Conservation (phyloP, 2,797 vertebrate genomes). For the Rhinichthys osculus region DNA sequence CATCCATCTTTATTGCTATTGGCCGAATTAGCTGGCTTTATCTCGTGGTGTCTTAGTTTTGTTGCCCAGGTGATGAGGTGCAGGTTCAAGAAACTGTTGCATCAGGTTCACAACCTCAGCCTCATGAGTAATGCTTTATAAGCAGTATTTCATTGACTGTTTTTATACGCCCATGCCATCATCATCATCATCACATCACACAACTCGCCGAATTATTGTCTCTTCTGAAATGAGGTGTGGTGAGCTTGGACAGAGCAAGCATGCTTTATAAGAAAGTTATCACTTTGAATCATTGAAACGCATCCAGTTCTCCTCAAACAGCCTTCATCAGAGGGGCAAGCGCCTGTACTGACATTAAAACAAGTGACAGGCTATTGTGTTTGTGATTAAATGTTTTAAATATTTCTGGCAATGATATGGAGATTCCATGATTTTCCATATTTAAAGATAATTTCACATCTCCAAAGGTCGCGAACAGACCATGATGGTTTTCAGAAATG, state of each 20-base stretch:
- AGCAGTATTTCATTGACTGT: constrained; percentile 23
- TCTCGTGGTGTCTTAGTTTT: constrained; percentile 54
- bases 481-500: neutral
- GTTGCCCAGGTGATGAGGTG: constrained; percentile 48
- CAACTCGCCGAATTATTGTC: neutral
- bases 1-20: constrained; percentile 63
- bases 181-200: neutral
- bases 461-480: neutral
- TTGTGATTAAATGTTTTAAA: neutral
- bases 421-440: neutral
- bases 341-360: neutral
- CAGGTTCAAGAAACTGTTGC: constrained; percentile 43
- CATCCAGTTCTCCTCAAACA: neutral
- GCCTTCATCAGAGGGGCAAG: neutral
- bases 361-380: neutral
- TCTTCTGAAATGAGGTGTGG: neutral
- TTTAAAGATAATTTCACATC: neutral
- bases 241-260: neutral
- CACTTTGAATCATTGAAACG: neutral
- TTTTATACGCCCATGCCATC: neutral
- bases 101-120: constrained; percentile 31
- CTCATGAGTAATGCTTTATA: constrained; percentile 51
- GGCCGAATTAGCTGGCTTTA: constrained; percentile 59
- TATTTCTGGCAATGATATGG: neutral
- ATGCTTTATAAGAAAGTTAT: neutral